These are phyloP conservation scores for Cryptosula pallasiana DNA, from an alignment of 2,888 invertebrate genomes.

Conservation along the genomic window DNA sequence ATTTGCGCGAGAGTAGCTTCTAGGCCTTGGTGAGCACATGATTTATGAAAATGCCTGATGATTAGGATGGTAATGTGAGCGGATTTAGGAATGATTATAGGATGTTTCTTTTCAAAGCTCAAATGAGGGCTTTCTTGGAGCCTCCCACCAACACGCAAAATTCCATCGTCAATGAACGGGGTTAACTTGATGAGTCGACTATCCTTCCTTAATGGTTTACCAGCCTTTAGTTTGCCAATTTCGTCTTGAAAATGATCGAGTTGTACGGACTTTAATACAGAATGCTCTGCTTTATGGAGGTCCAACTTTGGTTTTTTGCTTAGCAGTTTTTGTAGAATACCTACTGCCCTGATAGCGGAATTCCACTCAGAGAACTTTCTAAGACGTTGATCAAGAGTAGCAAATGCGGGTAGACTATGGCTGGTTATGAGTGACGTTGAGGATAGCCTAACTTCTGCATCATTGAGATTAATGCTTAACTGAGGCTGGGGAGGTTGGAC, in stretches of 20 bases:
- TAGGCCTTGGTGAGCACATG: slow-evolving; percentile 24
- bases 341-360: not conserved
- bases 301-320: not conserved
- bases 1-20: slow-evolving; percentile 24
- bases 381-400: not conserved
- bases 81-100: slow-evolving; percentile 31
- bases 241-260: slow-evolving; percentile 22
- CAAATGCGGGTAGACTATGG: not conserved
- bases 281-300: not conserved
- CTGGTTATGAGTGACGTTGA: not conserved
- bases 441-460: slow-evolving; percentile 28
- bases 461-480: slow-evolving; percentile 16
- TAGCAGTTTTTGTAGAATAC: not conserved
- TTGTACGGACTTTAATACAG: slow-evolving; percentile 1
- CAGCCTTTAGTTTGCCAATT: not conserved
- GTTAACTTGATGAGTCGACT: slow-evolving; percentile 27
- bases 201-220: not conserved
- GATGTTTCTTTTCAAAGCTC: slow-evolving; percentile 28
- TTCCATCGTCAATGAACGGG: slow-evolving; percentile 30
- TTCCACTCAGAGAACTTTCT: slow-evolving; percentile 1
- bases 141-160: slow-evolving; percentile 33
- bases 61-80: slow-evolving; percentile 29
- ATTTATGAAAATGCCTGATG: slow-evolving; percentile 17
- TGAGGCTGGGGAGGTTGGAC: not conserved
- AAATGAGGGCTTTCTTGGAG: slow-evolving; percentile 23